phyloP scores from a whole-genome alignment of 2,888 invertebrate species.

The Osedax frankpressi region DNA sequence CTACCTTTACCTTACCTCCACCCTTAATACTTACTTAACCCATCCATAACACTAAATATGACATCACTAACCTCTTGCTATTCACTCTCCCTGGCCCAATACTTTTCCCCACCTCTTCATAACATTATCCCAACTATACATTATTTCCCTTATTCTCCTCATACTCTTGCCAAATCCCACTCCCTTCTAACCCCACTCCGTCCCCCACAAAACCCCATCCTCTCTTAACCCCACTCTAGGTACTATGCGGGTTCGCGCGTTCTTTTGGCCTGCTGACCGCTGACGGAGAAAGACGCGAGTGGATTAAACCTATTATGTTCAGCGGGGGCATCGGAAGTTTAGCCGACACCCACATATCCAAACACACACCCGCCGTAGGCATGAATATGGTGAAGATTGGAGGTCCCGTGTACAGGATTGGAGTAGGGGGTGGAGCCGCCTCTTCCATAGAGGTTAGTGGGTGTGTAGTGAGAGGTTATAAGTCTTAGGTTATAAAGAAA shows the following conservation, averaged over 20 bases:
- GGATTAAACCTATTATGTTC: slow-evolving; percentile 97
- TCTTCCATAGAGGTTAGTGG: slow-evolving; percentile 64
- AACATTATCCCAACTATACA: too few species aligned
- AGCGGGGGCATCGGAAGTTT: slow-evolving; percentile 87
- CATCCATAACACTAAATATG: too few species aligned
- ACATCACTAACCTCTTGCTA: too few species aligned
- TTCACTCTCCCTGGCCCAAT: too few species aligned
- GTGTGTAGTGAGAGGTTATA: too few species aligned
- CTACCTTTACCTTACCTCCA: too few species aligned
- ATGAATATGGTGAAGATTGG: slow-evolving; percentile 88
- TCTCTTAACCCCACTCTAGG: not conserved
- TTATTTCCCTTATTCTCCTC: not conserved
- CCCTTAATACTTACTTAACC: too few species aligned
- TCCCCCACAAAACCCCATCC: not conserved
- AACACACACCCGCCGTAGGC: slow-evolving; percentile 63
- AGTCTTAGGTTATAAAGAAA: too few species aligned
- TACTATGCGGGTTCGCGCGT: slow-evolving; percentile 24
- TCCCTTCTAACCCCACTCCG: not conserved
- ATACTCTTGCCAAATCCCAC: not conserved
- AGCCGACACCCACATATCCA: slow-evolving; percentile 67
- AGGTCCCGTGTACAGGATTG: slow-evolving; percentile 91
- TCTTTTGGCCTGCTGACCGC: slow-evolving; percentile 67
- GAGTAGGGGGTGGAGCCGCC: slow-evolving; percentile 95
- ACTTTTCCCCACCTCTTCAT: too few species aligned
- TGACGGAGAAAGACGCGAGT: slow-evolving; percentile 64